Percentiles rank a stretch among this genome's conserved stretches.
phyloP scores from a whole-genome alignment of 2,113 vertebrate species.

The Machaerirhynchus nigripectus region DNA sequence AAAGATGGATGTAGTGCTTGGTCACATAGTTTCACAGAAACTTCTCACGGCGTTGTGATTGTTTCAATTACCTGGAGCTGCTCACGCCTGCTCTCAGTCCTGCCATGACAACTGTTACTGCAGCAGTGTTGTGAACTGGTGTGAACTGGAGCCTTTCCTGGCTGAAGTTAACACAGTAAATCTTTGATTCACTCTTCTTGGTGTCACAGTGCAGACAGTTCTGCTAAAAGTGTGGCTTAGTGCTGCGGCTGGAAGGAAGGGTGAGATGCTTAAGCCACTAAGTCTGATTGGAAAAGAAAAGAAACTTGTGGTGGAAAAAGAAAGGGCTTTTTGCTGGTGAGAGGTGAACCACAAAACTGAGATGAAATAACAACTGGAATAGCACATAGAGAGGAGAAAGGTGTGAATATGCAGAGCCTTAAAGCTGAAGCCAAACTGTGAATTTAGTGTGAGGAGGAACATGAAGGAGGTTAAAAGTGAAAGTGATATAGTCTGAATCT shows the following conservation, averaged over 20 bases:
- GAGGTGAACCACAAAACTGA: slow-evolving; percentile 14
- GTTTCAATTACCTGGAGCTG: neutral
- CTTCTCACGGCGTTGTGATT: neutral
- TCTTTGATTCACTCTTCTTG: neutral
- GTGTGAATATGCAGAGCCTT: neutral
- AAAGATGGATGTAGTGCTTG: neutral
- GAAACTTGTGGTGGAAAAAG: neutral
- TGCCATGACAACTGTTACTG: neutral
- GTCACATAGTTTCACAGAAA: neutral
- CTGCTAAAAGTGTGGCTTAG: neutral
- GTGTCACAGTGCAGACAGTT: neutral
- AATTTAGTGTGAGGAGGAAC: neutral
- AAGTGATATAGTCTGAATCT: neutral
- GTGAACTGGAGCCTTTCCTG: neutral
- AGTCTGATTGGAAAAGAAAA: neutral
- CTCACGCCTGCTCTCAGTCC: neutral
- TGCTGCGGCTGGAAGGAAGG: neutral
- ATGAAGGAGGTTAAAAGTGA: neutral
- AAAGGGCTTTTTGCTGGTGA: neutral
- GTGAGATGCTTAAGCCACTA: neutral
- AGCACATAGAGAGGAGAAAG: neutral
- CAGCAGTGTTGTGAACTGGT: neutral
- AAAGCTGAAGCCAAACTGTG: neutral
- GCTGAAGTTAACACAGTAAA: neutral
- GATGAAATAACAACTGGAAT: neutral